Base-by-base conservation (phyloP, 2,113 vertebrate genomes). In the Gallinago media region DNA sequence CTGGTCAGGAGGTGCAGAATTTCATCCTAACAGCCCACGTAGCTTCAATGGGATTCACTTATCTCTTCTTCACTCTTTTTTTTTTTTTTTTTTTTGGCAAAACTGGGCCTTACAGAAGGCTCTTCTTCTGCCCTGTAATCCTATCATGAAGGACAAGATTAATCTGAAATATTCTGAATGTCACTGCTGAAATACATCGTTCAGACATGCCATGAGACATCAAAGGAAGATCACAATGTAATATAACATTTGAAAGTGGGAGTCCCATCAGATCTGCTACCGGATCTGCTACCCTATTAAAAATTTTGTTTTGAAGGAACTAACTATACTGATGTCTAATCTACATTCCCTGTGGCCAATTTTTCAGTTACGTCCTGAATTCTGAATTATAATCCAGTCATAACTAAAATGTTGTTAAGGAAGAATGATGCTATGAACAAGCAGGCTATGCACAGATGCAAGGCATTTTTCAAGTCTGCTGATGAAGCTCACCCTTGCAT, bases 171-270 rank as follows among this genome's bases (percentile, higher is more conserved):
- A 90, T 72, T 94, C 62, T 66, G 70, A 91, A 68, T 80, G 46
- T 67, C 38, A 63, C 19, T 81, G 52, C 50, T 89, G 92, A 94
- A 91, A 68, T 83, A 87, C 29, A 44, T 95, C 49, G 97, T 74
- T 90, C 78, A 91, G 66, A 86, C 50, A 89, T 31, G 49, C 40
- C 31, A 40, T 9, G 15, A 61, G 27, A 75, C 23, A 71, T 84
- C 70, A 96, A 92, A 95, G 89, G 95, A 94, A 96, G 40, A 63
- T 95, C 70, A 82, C 21, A 25, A 61, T 22, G 34, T 78, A 71
- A 75, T 47, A 50, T 2, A 86, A 75, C 16, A 42, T 89, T 85
- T 95, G 74, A 88, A 96, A 88, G 42, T 67, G 27, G 89, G 36
- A 74, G 49, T 91, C 70, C 42, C 55, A 65, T 86, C 67, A 90